Evolutionary conservation across 2,113 vertebrate species (phyloP).

Genomic region (Nerophis ophidion): DNA sequence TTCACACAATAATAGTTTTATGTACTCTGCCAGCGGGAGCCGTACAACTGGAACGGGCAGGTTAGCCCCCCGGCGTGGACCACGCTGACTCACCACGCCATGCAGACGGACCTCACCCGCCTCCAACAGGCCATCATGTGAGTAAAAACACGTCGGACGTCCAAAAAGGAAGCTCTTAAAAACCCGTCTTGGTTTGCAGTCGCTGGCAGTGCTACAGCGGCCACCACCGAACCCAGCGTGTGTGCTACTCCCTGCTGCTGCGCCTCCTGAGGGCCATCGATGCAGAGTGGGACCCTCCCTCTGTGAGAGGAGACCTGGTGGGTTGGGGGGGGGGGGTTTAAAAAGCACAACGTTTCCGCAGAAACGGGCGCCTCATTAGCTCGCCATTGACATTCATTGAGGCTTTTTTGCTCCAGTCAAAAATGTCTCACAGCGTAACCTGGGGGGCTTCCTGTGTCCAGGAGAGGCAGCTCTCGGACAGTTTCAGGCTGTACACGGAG

Average conservation of each 20-base stretch:
- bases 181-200: no score
- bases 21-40: constrained; percentile 65
- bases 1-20: no score
- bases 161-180: constrained; percentile 14
- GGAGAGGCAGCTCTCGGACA: constrained; percentile 81
- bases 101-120: constrained; percentile 79
- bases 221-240: constrained; percentile 76
- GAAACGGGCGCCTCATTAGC: constrained; percentile 58
- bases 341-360: constrained; percentile 17
- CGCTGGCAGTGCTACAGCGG: constrained; percentile 86
- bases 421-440: constrained; percentile 60
- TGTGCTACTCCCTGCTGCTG: constrained; percentile 82
- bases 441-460: constrained; percentile 59
- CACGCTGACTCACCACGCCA: constrained; percentile 79
- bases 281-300: constrained; percentile 74
- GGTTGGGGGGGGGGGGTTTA: neutral
- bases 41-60: constrained; percentile 79
- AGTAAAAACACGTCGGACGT: constrained; percentile 50
- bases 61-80: constrained; percentile 78
- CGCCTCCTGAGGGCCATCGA: constrained; percentile 79
- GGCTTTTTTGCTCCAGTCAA: constrained; percentile 61
- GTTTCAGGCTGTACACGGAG: constrained; percentile 82
- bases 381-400: constrained; percentile 59
- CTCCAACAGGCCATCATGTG: constrained; percentile 82
- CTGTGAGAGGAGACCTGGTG: constrained; percentile 79